Conservation (phyloP, 2,888 invertebrate species). For the Limnephilus marmoratus region DNA sequence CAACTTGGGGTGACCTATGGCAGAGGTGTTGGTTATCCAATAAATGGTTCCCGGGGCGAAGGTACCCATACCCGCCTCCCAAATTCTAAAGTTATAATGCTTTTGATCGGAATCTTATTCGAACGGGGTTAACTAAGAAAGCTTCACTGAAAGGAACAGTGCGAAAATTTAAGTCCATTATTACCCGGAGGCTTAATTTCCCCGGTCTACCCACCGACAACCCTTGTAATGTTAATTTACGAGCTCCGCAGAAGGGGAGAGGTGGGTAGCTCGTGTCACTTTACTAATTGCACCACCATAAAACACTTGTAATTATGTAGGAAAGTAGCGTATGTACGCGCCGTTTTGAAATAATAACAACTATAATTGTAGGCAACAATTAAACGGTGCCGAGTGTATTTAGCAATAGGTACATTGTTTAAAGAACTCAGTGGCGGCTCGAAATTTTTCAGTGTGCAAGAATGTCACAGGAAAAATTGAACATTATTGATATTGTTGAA, state of each 20-base stretch:
- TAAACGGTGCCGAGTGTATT: not conserved
- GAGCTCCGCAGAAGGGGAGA: not conserved
- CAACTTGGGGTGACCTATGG: no score
- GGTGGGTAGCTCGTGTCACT: constrained; percentile 26
- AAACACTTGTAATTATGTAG: constrained; percentile 39
- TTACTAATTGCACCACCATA: constrained; percentile 46
- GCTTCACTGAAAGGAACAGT: not conserved
- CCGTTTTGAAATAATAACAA: constrained; percentile 37
- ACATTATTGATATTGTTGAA: no score
- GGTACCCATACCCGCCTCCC: no score
- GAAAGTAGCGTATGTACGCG: not conserved
- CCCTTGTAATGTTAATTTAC: constrained; percentile 36
- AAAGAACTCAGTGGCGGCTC: not conserved
- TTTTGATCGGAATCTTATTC: not conserved
- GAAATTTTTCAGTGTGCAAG: not conserved
- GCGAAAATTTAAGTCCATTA: not conserved
- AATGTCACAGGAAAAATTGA: no score
- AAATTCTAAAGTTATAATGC: no score
- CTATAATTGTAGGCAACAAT: constrained; percentile 24
- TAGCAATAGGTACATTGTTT: constrained; percentile 9
- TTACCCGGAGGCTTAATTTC: constrained; percentile 17
- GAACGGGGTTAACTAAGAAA: not conserved
- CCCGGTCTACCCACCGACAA: not conserved
- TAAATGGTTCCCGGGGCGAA: no score
- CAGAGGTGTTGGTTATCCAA: no score